Conservation (phyloP, 1,140 invertebrate genomes). For the Cyphomyrmex costatus region DNA sequence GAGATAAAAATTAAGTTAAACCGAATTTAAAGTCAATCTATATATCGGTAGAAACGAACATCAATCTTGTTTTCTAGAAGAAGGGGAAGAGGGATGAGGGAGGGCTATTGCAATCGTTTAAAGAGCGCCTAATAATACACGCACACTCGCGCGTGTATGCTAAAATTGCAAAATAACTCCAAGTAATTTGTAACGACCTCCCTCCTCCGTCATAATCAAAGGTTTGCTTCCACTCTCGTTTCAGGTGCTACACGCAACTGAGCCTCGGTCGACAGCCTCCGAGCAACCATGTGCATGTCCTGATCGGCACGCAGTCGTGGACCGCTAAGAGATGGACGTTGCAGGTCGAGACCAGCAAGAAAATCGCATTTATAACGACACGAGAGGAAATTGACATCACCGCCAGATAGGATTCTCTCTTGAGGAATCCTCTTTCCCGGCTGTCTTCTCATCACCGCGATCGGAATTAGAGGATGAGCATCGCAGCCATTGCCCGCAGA, state of each 20-base stretch:
- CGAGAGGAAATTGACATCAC: neutral
- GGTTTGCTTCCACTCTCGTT: neutral
- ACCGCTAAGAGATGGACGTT: slow-evolving; percentile 61
- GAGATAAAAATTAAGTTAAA: too few species aligned
- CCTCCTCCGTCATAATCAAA: slow-evolving; percentile 6
- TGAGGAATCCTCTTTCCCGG: neutral
- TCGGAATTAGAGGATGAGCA: slow-evolving; percentile 65
- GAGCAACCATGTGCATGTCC: slow-evolving; percentile 63
- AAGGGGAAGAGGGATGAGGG: too few species aligned
- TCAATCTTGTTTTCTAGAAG: neutral
- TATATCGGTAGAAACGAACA: too few species aligned
- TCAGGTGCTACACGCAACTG: slow-evolving; percentile 3
- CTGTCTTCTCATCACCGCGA: neutral
- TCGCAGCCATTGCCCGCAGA: slow-evolving; percentile 84
- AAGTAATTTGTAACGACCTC: neutral
- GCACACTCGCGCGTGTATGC: neutral
- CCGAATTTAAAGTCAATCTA: too few species aligned
- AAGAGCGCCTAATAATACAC: neutral
- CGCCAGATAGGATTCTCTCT: neutral
- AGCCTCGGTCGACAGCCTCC: slow-evolving; percentile 3
- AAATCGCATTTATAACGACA: neutral
- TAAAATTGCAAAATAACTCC: neutral
- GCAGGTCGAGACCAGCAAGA: slow-evolving; percentile 8
- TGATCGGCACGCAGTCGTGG: slow-evolving; percentile 64
- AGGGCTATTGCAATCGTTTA: neutral